Conservation (phyloP, 2,797 vertebrate genomes). For the Ficedula albicollis region DNA sequence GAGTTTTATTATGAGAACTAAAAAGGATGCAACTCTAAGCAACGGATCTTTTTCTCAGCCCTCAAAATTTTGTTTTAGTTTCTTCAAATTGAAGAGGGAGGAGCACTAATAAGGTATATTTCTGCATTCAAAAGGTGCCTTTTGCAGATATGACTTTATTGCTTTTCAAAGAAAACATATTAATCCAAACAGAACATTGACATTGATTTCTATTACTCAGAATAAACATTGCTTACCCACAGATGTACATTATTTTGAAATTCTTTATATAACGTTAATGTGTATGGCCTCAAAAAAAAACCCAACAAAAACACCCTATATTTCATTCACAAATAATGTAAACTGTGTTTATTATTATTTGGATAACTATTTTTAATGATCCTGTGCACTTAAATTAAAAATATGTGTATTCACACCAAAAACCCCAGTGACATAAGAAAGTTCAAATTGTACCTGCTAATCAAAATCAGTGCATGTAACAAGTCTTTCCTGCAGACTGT, state of each 20-base stretch:
- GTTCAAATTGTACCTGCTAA: neutral
- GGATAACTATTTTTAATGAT: neutral
- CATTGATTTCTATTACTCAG: neutral
- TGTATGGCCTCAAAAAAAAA: neutral
- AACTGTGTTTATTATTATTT: neutral
- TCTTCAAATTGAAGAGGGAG: neutral
- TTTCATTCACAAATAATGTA: neutral
- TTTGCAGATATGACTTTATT: neutral
- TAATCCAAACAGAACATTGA: neutral
- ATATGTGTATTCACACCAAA: neutral
- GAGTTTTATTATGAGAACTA: neutral
- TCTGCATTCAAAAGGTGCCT: neutral
- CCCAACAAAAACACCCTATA: rapidly evolving
- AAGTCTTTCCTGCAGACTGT: neutral
- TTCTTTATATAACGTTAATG: neutral
- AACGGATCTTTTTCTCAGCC: neutral
- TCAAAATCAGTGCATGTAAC: neutral
- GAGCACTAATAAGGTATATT: neutral
- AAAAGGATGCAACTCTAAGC: neutral
- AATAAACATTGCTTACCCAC: neutral
- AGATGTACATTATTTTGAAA: neutral
- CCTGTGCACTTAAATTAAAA: neutral
- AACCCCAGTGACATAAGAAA: neutral
- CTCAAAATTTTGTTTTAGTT: neutral
- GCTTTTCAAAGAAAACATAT: neutral